Conservation (phyloP, 2,888 invertebrate species). For the Drosophila algonquin region DNA sequence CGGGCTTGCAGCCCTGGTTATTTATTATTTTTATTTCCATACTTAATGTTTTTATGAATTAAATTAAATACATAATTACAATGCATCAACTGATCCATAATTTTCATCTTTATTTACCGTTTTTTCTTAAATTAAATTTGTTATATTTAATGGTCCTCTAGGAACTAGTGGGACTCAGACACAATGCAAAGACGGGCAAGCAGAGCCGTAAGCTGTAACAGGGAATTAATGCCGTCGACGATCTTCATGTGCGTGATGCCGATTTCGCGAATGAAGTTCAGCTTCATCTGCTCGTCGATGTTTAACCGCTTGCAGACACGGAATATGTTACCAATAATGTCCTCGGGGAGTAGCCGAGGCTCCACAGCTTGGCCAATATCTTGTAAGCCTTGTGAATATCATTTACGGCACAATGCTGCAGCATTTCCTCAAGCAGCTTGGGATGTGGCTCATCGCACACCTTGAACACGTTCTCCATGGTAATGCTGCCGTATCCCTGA, state of each 20-base stretch:
- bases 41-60: too few relatives aligned
- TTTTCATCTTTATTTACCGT: neutral
- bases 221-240: constrained; percentile 93
- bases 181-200: constrained; percentile 91
- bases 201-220: constrained; percentile 95
- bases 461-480: constrained; percentile 97
- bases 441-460: constrained; percentile 99
- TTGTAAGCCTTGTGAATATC: constrained; percentile 94
- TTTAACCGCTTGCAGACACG: constrained; percentile 95
- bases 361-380: constrained; percentile 94
- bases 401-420: constrained; percentile 91
- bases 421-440: constrained; percentile 94
- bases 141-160: neutral
- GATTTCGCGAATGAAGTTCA: constrained; percentile 95
- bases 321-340: constrained; percentile 97
- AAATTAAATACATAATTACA: too few relatives aligned
- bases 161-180: constrained; percentile 64
- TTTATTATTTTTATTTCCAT: too few relatives aligned
- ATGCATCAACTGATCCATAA: neutral
- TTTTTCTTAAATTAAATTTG: neutral
- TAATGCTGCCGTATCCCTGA: constrained; percentile 96
- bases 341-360: constrained; percentile 98
- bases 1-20: too few relatives aligned
- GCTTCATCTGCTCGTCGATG: constrained; percentile 91
- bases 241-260: constrained; percentile 95